Evolutionary conservation across 1,140 invertebrate genomes (phyloP).

Genomic region (Dryas iulia): DNA sequence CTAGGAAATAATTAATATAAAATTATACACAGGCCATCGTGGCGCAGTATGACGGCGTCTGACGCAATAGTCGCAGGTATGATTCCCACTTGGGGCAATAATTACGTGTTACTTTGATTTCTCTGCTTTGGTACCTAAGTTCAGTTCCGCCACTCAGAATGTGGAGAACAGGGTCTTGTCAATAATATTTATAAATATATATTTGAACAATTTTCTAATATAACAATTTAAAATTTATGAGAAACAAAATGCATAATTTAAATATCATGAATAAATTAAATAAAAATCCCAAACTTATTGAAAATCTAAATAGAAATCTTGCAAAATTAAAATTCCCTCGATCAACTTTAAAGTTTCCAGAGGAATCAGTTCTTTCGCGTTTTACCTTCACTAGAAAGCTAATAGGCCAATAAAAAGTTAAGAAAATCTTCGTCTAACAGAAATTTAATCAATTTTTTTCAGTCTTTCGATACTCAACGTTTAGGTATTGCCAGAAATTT

Average conservation of each 20-base stretch:
- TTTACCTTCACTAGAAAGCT: conserved; percentile 25
- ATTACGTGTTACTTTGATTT: no score
- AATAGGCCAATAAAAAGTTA: conserved; percentile 36
- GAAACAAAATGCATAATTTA: not conserved
- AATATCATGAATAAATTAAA: not conserved
- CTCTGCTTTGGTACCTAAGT: no score
- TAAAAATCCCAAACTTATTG: not conserved
- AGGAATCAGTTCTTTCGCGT: conserved; percentile 22
- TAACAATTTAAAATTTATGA: not conserved
- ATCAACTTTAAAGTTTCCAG: conserved; percentile 22
- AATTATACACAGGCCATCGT: no score
- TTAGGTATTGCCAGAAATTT: not conserved
- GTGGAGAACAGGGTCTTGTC: no score
- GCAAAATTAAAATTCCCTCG: conserved; percentile 4
- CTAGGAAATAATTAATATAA: no score
- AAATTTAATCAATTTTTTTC: conserved; percentile 50
- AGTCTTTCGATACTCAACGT: conserved; percentile 27
- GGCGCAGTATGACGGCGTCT: no score
- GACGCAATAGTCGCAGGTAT: no score
- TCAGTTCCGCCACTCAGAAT: no score
- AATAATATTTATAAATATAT: no score
- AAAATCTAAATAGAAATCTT: conserved; percentile 7
- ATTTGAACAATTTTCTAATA: not conserved
- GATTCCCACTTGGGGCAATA: no score
- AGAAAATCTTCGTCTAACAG: conserved; percentile 31